Evolutionary conservation across 2,888 invertebrate species (phyloP).

Genomic region (Aelia acuminata): DNA sequence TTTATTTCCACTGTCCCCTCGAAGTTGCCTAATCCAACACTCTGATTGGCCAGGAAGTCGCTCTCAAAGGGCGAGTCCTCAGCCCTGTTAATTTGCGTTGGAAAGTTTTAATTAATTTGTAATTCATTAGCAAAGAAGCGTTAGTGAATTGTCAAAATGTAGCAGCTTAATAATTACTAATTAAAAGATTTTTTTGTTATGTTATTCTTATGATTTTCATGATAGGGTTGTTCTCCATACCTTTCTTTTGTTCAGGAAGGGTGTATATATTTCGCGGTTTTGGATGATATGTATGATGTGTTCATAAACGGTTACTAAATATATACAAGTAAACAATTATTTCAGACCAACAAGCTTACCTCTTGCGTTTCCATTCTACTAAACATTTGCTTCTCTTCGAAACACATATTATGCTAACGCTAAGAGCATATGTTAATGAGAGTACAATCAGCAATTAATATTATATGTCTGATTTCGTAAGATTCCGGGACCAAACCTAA

Average conservation of each 20-base stretch:
- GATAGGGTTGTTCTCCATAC: too few relatives aligned
- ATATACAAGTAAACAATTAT: not conserved
- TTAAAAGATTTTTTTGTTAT: not conserved
- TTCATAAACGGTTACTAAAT: not conserved
- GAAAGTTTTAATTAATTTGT: slow-evolving; percentile 3
- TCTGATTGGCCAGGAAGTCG: not conserved
- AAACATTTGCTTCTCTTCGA: not conserved
- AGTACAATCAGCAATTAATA: not conserved
- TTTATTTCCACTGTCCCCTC: slow-evolving; percentile 35
- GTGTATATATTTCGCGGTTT: not conserved
- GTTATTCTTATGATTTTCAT: not conserved
- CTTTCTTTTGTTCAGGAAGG: too few relatives aligned
- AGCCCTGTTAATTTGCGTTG: not conserved
- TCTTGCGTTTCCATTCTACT: not conserved
- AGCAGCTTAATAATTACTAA: not conserved
- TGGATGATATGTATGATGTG: not conserved
- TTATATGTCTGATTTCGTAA: too few relatives aligned
- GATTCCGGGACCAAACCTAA: too few relatives aligned
- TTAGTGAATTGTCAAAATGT: not conserved
- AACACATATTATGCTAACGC: not conserved
- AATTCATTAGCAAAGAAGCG: not conserved
- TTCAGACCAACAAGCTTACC: not conserved
- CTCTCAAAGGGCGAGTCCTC: not conserved
- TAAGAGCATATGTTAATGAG: not conserved
- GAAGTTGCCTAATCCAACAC: slow-evolving; percentile 10